These are phyloP conservation scores for Gallirallus australis DNA, from an alignment of 2,797 vertebrate species.

Conservation along the genomic window DNA sequence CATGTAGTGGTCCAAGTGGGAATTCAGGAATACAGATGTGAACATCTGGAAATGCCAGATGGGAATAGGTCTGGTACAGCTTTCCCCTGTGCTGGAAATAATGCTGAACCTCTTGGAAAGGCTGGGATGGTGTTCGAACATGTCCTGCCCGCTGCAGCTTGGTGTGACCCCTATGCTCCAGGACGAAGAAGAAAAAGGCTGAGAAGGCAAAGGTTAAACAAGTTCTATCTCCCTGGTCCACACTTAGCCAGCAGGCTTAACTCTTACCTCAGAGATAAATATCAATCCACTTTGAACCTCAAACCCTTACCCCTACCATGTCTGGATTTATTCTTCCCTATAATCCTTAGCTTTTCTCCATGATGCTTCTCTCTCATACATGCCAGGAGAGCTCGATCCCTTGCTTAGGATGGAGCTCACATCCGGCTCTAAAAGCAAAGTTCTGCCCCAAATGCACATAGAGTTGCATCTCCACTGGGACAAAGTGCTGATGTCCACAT, in stretches of 20 bases:
- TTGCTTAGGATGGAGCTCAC: background rate
- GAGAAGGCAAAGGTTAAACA: background rate
- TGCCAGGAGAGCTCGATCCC: fast-evolving
- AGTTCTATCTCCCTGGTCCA: background rate
- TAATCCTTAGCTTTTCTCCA: background rate
- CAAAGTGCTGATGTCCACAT: background rate
- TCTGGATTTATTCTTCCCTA: background rate
- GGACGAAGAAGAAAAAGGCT: background rate
- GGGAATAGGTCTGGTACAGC: background rate
- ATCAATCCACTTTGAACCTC: background rate
- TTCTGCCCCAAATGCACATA: background rate
- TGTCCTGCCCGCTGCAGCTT: background rate
- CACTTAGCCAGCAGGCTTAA: background rate
- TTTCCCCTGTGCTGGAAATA: background rate
- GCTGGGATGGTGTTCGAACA: background rate
- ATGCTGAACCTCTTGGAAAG: background rate
- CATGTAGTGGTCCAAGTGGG: background rate
- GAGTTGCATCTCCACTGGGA: background rate
- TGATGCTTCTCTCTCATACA: background rate
- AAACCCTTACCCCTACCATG: background rate
- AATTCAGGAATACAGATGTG: background rate
- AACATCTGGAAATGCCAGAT: background rate
- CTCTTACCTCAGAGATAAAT: background rate
- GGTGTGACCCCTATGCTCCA: background rate
- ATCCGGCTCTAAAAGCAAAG: background rate